Percentiles rank a stretch among this genome's conserved stretches.
phyloP scores from a whole-genome alignment of 2,113 vertebrate genomes.

The Silurus asotus region DNA sequence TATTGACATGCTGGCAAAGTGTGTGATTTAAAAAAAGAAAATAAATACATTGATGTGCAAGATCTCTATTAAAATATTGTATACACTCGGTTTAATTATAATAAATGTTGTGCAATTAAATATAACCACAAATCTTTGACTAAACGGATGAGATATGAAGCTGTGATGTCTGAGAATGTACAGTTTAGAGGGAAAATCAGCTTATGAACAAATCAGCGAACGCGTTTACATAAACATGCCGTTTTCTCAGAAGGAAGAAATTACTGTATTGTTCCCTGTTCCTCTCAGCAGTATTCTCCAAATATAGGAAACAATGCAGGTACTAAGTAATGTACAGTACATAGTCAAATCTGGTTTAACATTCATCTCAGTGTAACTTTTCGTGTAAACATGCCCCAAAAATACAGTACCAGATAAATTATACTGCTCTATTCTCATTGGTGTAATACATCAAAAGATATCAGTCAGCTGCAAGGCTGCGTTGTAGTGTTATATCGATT shows the following conservation, averaged over 20 bases:
- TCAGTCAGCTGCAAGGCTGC: not conserved
- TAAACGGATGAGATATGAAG: not conserved
- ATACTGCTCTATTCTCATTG: not conserved
- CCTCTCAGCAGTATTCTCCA: not conserved
- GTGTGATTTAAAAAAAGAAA: not conserved
- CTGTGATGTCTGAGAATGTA: not conserved
- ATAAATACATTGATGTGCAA: not conserved
- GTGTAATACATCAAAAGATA: not conserved
- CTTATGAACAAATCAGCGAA: not conserved
- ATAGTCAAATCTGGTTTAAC: not conserved
- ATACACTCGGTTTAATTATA: not conserved
- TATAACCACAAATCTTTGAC: not conserved
- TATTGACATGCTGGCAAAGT: not conserved
- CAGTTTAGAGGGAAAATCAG: slow-evolving; percentile 6
- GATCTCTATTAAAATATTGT: not conserved
- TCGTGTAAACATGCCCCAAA: slow-evolving; percentile 25
- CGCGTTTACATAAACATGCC: not conserved
- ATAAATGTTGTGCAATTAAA: not conserved
- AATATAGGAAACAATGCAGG: not conserved
- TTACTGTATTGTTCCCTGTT: not conserved
- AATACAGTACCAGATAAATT: slow-evolving; percentile 2
- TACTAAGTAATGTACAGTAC: slow-evolving; percentile 19
- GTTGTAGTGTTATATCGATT: not conserved
- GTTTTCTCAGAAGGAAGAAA: not conserved
- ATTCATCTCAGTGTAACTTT: slow-evolving; percentile 6